These are phyloP conservation scores for Trissolcus japonicus DNA, from an alignment of 2,888 invertebrate species.

Conservation along the genomic window DNA sequence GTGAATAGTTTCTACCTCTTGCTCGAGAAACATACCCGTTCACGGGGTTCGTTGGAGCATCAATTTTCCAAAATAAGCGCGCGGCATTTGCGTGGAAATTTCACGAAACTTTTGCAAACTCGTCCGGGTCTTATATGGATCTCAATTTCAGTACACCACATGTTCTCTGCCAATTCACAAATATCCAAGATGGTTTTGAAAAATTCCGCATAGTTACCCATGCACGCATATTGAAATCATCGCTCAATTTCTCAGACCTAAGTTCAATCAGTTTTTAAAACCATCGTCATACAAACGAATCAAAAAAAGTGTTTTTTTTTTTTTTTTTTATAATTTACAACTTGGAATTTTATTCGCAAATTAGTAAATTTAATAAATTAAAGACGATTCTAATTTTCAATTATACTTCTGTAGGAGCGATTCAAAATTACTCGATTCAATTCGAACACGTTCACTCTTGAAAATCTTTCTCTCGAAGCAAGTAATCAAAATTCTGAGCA, in stretches of 20 bases:
- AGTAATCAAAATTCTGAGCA: no score
- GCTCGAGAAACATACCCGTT: constrained; percentile 42
- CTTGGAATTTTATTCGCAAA: no score
- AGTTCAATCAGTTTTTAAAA: constrained; percentile 5
- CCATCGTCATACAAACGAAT: no score
- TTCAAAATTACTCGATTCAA: no score
- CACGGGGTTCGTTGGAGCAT: constrained; percentile 60
- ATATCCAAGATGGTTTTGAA: constrained; percentile 58
- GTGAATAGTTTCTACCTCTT: constrained; percentile 53
- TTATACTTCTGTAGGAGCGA: no score
- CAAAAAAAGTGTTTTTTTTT: no score
- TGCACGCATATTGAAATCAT: constrained; percentile 44
- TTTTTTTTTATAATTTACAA: no score
- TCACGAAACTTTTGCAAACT: constrained; percentile 62
- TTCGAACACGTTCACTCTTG: no score
- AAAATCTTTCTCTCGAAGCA: no score
- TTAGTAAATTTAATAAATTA: no score
- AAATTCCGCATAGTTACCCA: constrained; percentile 28
- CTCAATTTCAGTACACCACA: constrained; percentile 65
- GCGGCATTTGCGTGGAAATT: constrained; percentile 62
- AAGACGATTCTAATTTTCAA: no score
- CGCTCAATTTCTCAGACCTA: constrained; percentile 28
- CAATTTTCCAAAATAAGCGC: constrained; percentile 66
- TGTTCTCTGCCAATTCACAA: constrained; percentile 65
- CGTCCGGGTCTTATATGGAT: constrained; percentile 61